Evolutionary conservation across 2,888 invertebrate genomes (phyloP).

Genomic region (Idaea straminata): DNA sequence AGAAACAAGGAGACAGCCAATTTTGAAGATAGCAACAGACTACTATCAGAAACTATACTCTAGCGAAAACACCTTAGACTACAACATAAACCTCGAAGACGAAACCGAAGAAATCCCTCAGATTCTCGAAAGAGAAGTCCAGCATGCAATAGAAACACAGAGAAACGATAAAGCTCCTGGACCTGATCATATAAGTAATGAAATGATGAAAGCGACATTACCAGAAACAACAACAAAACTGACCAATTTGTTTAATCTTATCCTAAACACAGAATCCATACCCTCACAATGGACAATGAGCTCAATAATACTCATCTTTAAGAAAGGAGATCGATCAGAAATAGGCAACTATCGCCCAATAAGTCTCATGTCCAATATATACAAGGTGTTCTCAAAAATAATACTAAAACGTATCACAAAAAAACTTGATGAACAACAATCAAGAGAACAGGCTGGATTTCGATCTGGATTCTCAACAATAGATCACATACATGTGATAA

Average conservation of each 20-base stretch:
- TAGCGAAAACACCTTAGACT: neutral
- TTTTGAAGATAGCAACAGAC: constrained; percentile 15
- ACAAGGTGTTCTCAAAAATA: constrained; percentile 16
- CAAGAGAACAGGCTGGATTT: constrained; percentile 7
- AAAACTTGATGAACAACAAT: constrained; percentile 5
- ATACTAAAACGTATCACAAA: neutral
- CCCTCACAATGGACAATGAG: constrained; percentile 11
- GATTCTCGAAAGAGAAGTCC: constrained; percentile 14
- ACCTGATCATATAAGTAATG: constrained; percentile 12
- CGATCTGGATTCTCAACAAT: constrained; percentile 9
- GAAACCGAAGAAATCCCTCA: constrained; percentile 7
- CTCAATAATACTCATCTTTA: constrained; percentile 11
- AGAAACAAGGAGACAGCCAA: constrained; percentile 12
- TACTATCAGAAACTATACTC: constrained; percentile 15
- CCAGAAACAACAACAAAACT: constrained; percentile 1
- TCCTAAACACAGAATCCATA: constrained; percentile 6
- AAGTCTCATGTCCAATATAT: constrained; percentile 19
- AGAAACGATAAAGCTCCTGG: constrained; percentile 18
- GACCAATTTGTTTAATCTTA: constrained; percentile 10
- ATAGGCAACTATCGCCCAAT: constrained; percentile 26
- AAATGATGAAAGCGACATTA: constrained; percentile 8
- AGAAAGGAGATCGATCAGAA: constrained; percentile 21
- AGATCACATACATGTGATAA: constrained; percentile 20
- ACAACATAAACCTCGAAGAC: constrained; percentile 2
- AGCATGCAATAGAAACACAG: constrained; percentile 16